phyloP scores from a whole-genome alignment of 2,113 vertebrate species.

The Silurus glanis region DNA sequence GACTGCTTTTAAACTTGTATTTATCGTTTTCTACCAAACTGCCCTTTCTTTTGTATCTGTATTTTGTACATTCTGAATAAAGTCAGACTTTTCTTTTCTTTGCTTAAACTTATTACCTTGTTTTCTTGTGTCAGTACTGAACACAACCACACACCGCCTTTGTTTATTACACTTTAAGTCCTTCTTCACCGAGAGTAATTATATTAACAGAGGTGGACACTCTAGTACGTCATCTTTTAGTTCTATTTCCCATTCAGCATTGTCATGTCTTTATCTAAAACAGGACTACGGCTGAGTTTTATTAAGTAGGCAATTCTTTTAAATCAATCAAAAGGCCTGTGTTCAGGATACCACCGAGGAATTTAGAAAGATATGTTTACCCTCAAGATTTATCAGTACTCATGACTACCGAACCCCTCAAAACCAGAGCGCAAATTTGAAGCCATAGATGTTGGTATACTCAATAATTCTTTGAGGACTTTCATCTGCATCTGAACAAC shows the following conservation, averaged over 20 bases:
- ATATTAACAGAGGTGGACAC: not conserved
- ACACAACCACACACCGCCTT: not conserved
- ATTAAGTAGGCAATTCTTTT: constrained; percentile 48
- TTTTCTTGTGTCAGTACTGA: constrained; percentile 20
- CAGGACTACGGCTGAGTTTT: constrained; percentile 52
- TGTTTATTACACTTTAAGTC: not conserved
- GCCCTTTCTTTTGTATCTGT: constrained; percentile 52
- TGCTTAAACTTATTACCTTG: constrained; percentile 33
- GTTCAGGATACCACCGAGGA: constrained; percentile 47
- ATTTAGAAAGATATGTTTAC: too few relatives aligned
- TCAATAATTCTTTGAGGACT: constrained; percentile 47
- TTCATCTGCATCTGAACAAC: constrained; percentile 29
- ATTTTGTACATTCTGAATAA: constrained; percentile 70
- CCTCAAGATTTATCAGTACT: not conserved
- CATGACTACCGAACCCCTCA: not conserved
- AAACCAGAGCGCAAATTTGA: constrained; percentile 47
- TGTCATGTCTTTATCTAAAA: constrained; percentile 55
- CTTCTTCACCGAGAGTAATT: constrained; percentile 50
- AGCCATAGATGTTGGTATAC: constrained; percentile 58
- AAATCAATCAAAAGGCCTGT: constrained; percentile 51
- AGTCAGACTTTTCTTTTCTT: constrained; percentile 47
- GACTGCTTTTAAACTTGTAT: constrained; percentile 66
- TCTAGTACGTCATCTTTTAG: constrained; percentile 20
- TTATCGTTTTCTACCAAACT: constrained; percentile 59
- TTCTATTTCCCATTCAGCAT: constrained; percentile 50